Evolutionary conservation across 2,113 vertebrate species (phyloP).

Genomic region (Hippocampus barbouri): DNA sequence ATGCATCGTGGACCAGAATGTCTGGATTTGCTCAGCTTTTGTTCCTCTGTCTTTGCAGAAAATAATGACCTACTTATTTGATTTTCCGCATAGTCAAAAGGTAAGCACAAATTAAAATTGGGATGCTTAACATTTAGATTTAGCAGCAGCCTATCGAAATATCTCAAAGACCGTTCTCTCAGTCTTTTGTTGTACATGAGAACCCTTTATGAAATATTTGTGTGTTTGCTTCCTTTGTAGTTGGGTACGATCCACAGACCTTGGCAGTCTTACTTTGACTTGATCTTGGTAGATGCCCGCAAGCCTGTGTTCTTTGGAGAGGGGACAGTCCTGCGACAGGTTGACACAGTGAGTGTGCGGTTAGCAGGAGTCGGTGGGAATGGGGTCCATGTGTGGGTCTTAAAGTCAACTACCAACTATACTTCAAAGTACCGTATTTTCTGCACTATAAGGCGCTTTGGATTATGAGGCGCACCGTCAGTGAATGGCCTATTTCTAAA

Average conservation of each 20-base stretch:
- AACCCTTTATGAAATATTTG: background rate
- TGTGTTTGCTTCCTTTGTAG: background rate
- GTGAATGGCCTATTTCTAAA: no score
- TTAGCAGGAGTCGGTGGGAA: no score
- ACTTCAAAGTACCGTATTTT: no score
- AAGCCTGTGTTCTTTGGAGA: conserved; percentile 97
- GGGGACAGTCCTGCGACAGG: conserved; percentile 91
- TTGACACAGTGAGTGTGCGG: conserved; percentile 85
- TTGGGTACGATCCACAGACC: conserved; percentile 52
- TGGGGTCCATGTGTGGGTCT: no score
- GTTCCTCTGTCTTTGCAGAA: conserved; percentile 72
- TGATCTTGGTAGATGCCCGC: conserved; percentile 94
- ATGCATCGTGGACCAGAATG: no score
- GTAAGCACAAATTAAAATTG: conserved; percentile 60
- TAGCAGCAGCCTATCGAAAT: no score
- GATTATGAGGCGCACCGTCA: no score
- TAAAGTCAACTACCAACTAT: no score
- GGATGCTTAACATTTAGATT: no score
- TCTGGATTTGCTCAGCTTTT: no score
- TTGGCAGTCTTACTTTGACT: conserved; percentile 97
- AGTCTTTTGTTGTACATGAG: background rate
- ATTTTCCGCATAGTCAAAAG: conserved; percentile 94
- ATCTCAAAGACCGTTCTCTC: no score
- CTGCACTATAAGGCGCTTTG: no score
- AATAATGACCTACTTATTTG: conserved; percentile 99